Evolutionary conservation across 2,888 invertebrate species (phyloP).

Genomic region (Trachelus troglodyta): DNA sequence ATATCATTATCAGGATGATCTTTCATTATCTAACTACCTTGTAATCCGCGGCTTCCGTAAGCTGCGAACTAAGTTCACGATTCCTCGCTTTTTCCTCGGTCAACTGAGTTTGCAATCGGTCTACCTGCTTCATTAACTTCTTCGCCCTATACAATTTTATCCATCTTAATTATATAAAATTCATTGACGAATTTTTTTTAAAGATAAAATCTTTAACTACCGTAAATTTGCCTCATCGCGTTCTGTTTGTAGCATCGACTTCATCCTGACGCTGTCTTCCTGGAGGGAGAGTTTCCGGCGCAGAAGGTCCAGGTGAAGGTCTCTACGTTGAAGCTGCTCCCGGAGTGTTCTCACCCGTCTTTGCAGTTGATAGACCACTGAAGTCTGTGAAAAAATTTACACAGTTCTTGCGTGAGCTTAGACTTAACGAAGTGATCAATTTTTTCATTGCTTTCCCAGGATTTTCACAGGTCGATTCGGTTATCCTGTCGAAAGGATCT

Average conservation of each 20-base stretch:
- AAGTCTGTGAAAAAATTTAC: slow-evolving; percentile 71
- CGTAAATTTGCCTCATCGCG: slow-evolving; percentile 67
- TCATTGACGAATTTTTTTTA: not conserved
- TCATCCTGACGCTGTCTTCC: slow-evolving; percentile 78
- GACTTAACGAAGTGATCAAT: not conserved
- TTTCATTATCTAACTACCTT: slow-evolving; percentile 70
- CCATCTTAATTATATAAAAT: not conserved
- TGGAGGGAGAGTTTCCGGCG: slow-evolving; percentile 87
- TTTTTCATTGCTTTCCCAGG: not conserved
- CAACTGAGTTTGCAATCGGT: slow-evolving; percentile 83
- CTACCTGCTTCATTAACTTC: slow-evolving; percentile 85
- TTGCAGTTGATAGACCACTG: slow-evolving; percentile 90
- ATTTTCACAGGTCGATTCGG: not conserved
- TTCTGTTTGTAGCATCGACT: slow-evolving; percentile 71
- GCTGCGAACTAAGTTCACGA: slow-evolving; percentile 85
- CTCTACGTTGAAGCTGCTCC: slow-evolving; percentile 92
- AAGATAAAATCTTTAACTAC: slow-evolving; percentile 38
- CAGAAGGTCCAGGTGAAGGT: slow-evolving; percentile 89
- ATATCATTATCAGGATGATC: not conserved
- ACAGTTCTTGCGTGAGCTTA: not conserved
- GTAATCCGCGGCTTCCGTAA: slow-evolving; percentile 87
- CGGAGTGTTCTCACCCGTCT: slow-evolving; percentile 85
- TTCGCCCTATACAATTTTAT: slow-evolving; percentile 70
- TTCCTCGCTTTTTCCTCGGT: slow-evolving; percentile 84
- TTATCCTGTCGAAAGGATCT: not conserved